Conservation (phyloP, 2,113 vertebrate species). For the Morone chrysops region DNA sequence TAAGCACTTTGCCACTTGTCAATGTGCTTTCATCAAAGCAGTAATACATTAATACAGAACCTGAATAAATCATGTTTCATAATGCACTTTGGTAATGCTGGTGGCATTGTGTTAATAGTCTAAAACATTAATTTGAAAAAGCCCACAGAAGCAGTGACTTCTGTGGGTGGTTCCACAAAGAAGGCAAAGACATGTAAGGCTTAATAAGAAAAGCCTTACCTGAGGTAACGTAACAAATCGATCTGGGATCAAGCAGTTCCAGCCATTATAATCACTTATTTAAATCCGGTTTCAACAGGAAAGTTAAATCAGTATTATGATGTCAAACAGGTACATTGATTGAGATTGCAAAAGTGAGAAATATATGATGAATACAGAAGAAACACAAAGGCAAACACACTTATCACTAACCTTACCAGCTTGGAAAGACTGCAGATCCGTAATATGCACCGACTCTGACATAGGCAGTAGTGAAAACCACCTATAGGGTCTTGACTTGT, state of each 20-base stretch:
- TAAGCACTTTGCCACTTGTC: conserved; percentile 17
- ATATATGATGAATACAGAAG: neutral
- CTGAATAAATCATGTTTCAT: conserved; percentile 33
- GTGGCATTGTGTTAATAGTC: conserved; percentile 32
- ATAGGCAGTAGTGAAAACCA: neutral
- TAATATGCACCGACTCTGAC: neutral
- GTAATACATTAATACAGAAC: conserved; percentile 20
- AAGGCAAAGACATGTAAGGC: neutral
- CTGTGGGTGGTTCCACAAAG: conserved; percentile 18
- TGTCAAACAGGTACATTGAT: neutral
- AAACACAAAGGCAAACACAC: neutral
- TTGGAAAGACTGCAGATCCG: neutral
- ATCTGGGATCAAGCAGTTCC: conserved; percentile 7
- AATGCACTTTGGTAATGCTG: conserved; percentile 14
- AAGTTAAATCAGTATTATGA: neutral
- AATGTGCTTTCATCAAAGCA: conserved; percentile 8
- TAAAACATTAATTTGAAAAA: conserved; percentile 27
- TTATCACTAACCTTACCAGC: neutral
- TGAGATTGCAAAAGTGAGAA: neutral
- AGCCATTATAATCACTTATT: neutral
- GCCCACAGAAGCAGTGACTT: neutral
- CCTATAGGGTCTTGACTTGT: neutral
- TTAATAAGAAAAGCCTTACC: neutral
- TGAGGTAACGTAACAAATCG: neutral
- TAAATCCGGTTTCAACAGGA: neutral